Conservation (phyloP, 2,888 invertebrate genomes). For the Bimastos eiseni region DNA sequence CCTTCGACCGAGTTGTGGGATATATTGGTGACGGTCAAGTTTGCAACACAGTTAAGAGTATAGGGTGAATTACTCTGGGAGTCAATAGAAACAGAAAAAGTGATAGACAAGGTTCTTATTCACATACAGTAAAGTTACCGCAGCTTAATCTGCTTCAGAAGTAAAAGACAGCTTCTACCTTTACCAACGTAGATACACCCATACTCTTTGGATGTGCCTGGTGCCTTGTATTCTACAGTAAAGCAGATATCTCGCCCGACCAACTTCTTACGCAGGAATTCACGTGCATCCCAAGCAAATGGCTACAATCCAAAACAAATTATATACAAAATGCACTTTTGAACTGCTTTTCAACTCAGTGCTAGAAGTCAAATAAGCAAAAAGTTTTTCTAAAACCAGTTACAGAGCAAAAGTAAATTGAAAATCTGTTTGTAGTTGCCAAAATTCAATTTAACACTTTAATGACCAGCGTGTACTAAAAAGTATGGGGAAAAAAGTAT, state of each 20-base stretch:
- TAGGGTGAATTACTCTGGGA: too few species aligned
- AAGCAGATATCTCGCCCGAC: constrained; percentile 91
- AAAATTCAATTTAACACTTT: too few species aligned
- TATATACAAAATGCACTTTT: neutral
- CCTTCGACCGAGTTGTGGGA: too few species aligned
- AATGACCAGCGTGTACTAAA: too few species aligned
- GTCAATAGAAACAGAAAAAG: neutral
- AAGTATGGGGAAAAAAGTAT: too few species aligned
- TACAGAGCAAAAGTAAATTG: neutral
- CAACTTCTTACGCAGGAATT: constrained; percentile 89
- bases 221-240: constrained; percentile 76
- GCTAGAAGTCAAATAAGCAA: neutral
- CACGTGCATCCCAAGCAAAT: constrained; percentile 96
- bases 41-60: neutral
- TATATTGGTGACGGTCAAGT: neutral
- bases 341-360: neutral
- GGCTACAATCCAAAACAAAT: constrained; percentile 68
- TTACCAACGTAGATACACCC: constrained; percentile 84
- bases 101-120: neutral
- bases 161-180: constrained; percentile 66
- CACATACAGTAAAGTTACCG: neutral
- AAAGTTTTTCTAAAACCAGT: neutral
- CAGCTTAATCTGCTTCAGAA: neutral
- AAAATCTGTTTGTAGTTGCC: too few species aligned
- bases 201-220: constrained; percentile 73